A percentile compares a stretch with the other conserved stretches of the same genome.
These are phyloP conservation scores for Leptopilina boulardi DNA, from an alignment of 1,140 invertebrate species.

Conservation along the genomic window DNA sequence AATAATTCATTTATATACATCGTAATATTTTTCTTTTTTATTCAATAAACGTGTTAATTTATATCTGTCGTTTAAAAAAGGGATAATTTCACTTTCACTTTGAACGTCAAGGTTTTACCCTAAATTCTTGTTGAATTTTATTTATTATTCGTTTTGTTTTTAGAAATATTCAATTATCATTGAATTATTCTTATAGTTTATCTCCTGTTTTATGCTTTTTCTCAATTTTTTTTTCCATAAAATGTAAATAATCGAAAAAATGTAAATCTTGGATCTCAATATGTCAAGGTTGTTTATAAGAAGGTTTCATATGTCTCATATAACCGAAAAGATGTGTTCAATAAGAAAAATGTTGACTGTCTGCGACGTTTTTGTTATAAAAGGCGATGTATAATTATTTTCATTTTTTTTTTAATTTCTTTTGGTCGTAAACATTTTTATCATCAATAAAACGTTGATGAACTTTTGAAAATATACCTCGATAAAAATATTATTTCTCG, in stretches of 20 bases:
- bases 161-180: neutral
- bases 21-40: neutral
- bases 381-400: no score
- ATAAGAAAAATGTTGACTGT: neutral
- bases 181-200: neutral
- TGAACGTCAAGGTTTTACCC: neutral
- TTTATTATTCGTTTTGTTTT: neutral
- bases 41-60: neutral
- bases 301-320: neutral
- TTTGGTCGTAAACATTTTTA: no score
- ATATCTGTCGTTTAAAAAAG: neutral
- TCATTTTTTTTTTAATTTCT: no score
- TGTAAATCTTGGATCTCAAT: neutral
- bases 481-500: no score
- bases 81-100: conserved; percentile 18
- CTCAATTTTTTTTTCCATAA: neutral
- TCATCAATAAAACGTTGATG: no score
- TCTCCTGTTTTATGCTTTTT: neutral
- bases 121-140: neutral
- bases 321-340: no score
- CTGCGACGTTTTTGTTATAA: no score
- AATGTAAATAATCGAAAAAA: neutral
- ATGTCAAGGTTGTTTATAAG: neutral
- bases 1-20: neutral
- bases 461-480: neutral